Conservation (phyloP, 2,888 invertebrate genomes). For the Tetanocera ferruginea region DNA sequence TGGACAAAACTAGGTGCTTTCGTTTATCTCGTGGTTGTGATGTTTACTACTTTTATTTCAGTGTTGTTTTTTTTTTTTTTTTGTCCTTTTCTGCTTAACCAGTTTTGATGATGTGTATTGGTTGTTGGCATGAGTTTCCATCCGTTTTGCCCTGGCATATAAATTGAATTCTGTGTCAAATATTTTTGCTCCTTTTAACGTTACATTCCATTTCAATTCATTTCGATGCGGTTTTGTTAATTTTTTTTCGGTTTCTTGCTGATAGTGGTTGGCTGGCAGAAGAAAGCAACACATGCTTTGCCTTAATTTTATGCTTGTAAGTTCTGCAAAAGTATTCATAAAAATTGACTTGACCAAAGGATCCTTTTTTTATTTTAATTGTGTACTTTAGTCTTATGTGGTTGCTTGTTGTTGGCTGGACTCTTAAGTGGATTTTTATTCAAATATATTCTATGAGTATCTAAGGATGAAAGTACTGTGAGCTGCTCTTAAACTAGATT, state of each 20-base stretch:
- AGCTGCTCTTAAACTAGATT: no score
- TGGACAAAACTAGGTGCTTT: slow-evolving; percentile 6
- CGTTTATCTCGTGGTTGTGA: background rate
- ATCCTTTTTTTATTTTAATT: no score
- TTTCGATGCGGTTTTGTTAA: background rate
- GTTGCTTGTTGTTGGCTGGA: no score
- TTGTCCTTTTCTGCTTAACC: background rate
- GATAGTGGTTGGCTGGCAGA: background rate
- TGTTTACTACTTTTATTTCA: background rate
- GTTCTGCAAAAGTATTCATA: background rate
- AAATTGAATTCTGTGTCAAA: slow-evolving; percentile 39
- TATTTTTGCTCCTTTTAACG: slow-evolving; percentile 1
- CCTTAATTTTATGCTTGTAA: no score
- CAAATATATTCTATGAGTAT: no score
- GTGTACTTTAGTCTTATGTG: no score
- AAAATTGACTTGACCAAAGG: background rate
- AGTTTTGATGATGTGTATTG: background rate
- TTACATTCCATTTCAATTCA: slow-evolving; percentile 3
- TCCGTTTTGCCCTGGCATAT: slow-evolving; percentile 9
- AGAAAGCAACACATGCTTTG: background rate
- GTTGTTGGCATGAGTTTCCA: background rate
- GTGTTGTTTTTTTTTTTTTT: background rate
- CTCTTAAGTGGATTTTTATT: no score
- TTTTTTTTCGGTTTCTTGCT: background rate
- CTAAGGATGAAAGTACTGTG: no score